Evolutionary conservation across 2,888 invertebrate species (phyloP).

Genomic region (Mycogona germanica): DNA sequence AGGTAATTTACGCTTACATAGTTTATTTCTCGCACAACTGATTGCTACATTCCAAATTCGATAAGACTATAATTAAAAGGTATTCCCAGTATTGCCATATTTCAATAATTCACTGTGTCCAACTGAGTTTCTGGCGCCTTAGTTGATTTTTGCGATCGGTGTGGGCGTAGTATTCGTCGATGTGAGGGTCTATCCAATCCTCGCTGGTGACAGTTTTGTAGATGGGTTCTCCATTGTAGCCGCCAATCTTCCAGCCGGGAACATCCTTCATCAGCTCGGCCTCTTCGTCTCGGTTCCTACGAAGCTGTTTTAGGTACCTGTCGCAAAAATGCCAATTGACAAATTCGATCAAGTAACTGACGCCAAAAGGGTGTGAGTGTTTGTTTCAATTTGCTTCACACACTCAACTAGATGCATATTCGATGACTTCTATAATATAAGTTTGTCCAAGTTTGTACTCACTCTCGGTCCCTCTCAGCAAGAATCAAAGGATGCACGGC

Average conservation of each 20-base stretch:
- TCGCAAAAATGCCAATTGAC: not conserved
- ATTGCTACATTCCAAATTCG: no score
- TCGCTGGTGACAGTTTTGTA: slow-evolving; percentile 56
- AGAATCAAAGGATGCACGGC: slow-evolving; percentile 62
- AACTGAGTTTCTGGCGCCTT: no score
- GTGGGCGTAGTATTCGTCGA: slow-evolving; percentile 61
- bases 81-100: no score
- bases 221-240: slow-evolving; percentile 69
- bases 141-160: slow-evolving; percentile 29
- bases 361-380: no score
- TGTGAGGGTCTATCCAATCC: slow-evolving; percentile 47
- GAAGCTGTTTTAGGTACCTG: slow-evolving; percentile 57
- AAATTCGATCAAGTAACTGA: not conserved
- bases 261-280: slow-evolving; percentile 76
- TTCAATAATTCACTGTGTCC: no score
- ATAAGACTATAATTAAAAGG: no score
- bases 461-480: slow-evolving; percentile 76
- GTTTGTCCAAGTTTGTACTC: slow-evolving; percentile 29
- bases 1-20: no score
- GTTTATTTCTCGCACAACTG: no score
- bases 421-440: not conserved
- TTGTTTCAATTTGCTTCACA: no score
- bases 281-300: slow-evolving; percentile 71
- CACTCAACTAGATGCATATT: no score
- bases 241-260: slow-evolving; percentile 83